A percentile compares a stretch with the other conserved stretches of the same genome.
Conservation (phyloP, 2,888 invertebrate species). For the Acanthacorydalis orientalis region DNA sequence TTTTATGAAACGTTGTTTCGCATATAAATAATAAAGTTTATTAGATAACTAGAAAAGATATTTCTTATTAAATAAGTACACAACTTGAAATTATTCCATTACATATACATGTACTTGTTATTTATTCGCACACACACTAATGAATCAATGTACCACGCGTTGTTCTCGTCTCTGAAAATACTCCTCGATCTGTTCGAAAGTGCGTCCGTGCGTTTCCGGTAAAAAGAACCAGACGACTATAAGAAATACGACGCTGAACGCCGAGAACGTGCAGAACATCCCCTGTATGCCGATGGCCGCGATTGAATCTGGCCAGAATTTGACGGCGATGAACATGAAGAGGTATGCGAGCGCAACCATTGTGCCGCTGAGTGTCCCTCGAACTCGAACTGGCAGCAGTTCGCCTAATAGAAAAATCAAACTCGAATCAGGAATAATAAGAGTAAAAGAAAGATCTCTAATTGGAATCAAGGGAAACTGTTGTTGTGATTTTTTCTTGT, state of each 20-base stretch:
- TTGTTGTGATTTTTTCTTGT: too few relatives aligned
- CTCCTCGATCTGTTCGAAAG: slow-evolving; percentile 33
- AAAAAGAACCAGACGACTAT: slow-evolving; percentile 30
- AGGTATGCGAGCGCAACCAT: slow-evolving; percentile 33
- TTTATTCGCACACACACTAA: too few relatives aligned
- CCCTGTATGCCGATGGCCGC: slow-evolving; percentile 24
- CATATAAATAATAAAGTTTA: too few relatives aligned
- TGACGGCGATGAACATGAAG: slow-evolving; percentile 34
- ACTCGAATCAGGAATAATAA: neutral
- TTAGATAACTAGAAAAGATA: too few relatives aligned
- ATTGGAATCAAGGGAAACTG: too few relatives aligned
- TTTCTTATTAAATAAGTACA: too few relatives aligned
- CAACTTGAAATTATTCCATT: too few relatives aligned
- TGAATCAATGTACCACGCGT: too few relatives aligned
- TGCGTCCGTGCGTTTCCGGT: slow-evolving; percentile 39
- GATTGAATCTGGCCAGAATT: slow-evolving; percentile 30
- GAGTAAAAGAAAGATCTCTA: too few relatives aligned
- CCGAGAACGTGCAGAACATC: slow-evolving; percentile 30
- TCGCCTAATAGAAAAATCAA: slow-evolving; percentile 19
- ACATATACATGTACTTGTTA: too few relatives aligned
- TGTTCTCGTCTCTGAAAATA: slow-evolving; percentile 18
- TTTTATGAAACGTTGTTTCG: too few relatives aligned
- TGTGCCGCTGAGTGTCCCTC: slow-evolving; percentile 32
- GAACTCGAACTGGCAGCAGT: slow-evolving; percentile 31
- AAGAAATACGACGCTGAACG: slow-evolving; percentile 26